phyloP scores from a whole-genome alignment of 1,140 invertebrate genomes.

The Cylas formicarius region DNA sequence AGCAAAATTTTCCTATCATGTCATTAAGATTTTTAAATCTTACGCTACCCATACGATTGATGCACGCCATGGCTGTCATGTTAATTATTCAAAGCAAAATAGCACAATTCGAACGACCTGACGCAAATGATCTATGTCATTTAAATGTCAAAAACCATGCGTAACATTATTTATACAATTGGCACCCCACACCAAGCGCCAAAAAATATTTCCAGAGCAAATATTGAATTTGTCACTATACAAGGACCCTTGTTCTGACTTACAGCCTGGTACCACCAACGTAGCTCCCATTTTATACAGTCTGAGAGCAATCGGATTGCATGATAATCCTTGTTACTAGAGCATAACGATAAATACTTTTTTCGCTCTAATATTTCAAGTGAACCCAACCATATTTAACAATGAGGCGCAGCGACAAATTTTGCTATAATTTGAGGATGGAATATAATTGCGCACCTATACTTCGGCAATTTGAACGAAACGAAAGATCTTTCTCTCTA shows the following conservation, averaged over 20 bases:
- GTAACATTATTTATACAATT: constrained; percentile 16
- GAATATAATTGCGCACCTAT: neutral
- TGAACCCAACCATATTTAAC: constrained; percentile 5
- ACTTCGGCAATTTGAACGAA: neutral
- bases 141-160: constrained; percentile 24
- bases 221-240: neutral
- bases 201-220: constrained; percentile 26
- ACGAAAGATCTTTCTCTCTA: neutral
- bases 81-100: too few species aligned
- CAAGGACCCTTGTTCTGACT: neutral
- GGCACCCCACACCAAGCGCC: constrained; percentile 34
- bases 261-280: too few species aligned
- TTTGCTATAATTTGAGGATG: constrained; percentile 1
- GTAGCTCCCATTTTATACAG: constrained; percentile 1
- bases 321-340: neutral
- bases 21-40: too few species aligned
- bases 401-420: constrained; percentile 1
- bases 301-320: neutral
- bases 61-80: too few species aligned
- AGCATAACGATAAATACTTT: neutral
- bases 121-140: constrained; percentile 21
- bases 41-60: too few species aligned
- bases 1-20: too few species aligned
- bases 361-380: constrained; percentile 3
- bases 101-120: constrained; percentile 25